Evolutionary conservation across 2,113 vertebrate species (phyloP), one percentile per base, ranked within the genome.

Genomic region (Tursiops truncatus): DNA sequence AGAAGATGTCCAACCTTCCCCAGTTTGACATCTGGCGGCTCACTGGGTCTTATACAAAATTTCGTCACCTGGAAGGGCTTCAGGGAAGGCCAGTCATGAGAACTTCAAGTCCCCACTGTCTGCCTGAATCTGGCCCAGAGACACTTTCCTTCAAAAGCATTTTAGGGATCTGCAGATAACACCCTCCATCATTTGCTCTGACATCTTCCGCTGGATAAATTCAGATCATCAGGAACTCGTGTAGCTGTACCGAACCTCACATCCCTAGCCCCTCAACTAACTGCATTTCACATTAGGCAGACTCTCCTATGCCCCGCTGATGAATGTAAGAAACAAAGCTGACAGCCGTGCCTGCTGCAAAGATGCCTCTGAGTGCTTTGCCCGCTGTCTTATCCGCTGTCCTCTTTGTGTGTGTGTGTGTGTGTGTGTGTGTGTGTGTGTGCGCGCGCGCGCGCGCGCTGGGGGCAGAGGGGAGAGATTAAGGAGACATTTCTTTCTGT

Each of bases 401-500:
- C 62, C 41, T 94, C 83, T 60, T 31, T n/a, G 94, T 58, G 77
- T 25, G 10, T 56, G 53, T 0, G 2, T 20, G 44, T 33, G 74
- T 12, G 12, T 50, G 47, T 50, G 47, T 50, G 47, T n/a, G 94
- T 36, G 77, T 56, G 53, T 0, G 50, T 26, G 94, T 33, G 36
- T 0, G 36, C 36, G 44, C 26, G 94, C 26, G 77, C 15, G 18
- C n/a, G 50, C 0, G 5, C 20, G 44, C 20, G 44, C 7, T 63
- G 62, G 26, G 62, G 62, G 62, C 4, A 0, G 25, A 12, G 53
- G 6, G 89, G 92, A 67, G 89, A 33, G 68, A 9, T 53, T 17
- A 77, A 6, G 91, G 73, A 91, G 90, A 65, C 74, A 31, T 73
- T 76, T 44, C 71, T 94, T 36, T 68, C 89, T 67, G 67, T 97